Evolutionary conservation across 2,888 invertebrate genomes (phyloP), one percentile per base, ranked within the genome.

Genomic region (Stenodema calcarata): DNA sequence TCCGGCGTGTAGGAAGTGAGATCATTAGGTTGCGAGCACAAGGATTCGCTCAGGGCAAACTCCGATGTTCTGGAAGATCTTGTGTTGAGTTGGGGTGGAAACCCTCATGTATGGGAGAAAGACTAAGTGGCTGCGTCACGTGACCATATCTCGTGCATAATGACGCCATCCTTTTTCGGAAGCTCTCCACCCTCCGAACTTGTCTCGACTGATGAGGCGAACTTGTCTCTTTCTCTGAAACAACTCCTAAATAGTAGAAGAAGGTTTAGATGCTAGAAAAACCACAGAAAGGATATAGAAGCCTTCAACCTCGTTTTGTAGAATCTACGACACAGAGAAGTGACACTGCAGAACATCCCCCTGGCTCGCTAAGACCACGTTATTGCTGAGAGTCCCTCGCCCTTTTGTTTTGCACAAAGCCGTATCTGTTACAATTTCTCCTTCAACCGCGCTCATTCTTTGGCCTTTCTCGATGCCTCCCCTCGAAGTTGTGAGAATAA

Each of bases 141-240:
- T 84, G 84, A 84, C 84, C 84, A 84, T 84, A 84, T 84, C 84
- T 84, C 54, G 84, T 44, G 84, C 84, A 84, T 84, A 84, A 84
- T 75, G 84, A 84, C 75, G 28, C 44, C 84, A 84, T 84, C 54
- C 28, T 42, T 84, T 73, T 70, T 42, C 7, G 12, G 27, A 18
- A 54, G 28, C 14, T 12, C 62, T 18, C 62, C 23, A 9, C 2
- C 11, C 11, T 23, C 62, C 62, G 62, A 35, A 7, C 35, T 35
- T 7, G 35, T 35, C 35, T 35, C 2, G 2, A 4, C 7, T 35
- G 35, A 35, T 35, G 35, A 4, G 7, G 35, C 35, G 35, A 7
- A 35, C 35, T 35, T 35, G 35, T 35, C 35, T 35, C 35, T 35
- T n/a, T n/a, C n/a, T n/a, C n/a, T n/a, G n/a, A n/a, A n/a, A n/a